Base-by-base conservation (phyloP, 2,113 vertebrate genomes). In the Equus przewalskii region DNA sequence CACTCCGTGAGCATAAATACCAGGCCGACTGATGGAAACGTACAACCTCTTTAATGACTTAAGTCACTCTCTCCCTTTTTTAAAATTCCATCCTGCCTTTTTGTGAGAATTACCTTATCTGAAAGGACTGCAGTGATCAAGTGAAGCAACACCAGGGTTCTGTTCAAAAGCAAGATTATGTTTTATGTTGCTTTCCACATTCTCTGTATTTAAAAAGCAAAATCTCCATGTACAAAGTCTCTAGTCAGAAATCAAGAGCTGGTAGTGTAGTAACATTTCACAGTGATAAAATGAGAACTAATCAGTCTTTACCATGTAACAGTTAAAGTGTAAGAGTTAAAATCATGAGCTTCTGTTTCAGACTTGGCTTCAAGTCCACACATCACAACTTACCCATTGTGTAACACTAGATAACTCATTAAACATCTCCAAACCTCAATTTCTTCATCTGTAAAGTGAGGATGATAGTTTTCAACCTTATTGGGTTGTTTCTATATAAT, bases 381-480 rank as follows among this genome's bases (percentile, higher is more conserved):
- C 9, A 78, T 30, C 46, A 28, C 6, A 5, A 72, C 10, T 89
- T 30, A 78, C 7, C 22, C 70, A 28, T 58, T 56, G 1, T 24
- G 1, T 36, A 94, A 95, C 15, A 70, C 24, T 21, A 67, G 8
- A 0, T 30, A 72, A 78, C 2, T 88, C 26, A 82, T 84, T 88
- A 96, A 89, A 97, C 41, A 91, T 76, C 33, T 85, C 70, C 91
- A 89, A 95, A 82, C 33, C 79, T 89, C 64, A 86, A 24, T 69
- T 85, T 64, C 44, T 96, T 89, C 58, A 84, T 58, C 76, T 88
- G 12, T 49, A 75, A 95, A 79, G 60, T 46, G 21, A 92, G 24
- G 22, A 19, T 70, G 93, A 90, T 9, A 94, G 5, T 83, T 60
- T 96, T 19, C 64, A 94, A 62, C 28, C 26, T 64, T 72, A 78